Evolutionary conservation across 2,113 vertebrate species (phyloP).

Genomic region (Calonectris borealis): DNA sequence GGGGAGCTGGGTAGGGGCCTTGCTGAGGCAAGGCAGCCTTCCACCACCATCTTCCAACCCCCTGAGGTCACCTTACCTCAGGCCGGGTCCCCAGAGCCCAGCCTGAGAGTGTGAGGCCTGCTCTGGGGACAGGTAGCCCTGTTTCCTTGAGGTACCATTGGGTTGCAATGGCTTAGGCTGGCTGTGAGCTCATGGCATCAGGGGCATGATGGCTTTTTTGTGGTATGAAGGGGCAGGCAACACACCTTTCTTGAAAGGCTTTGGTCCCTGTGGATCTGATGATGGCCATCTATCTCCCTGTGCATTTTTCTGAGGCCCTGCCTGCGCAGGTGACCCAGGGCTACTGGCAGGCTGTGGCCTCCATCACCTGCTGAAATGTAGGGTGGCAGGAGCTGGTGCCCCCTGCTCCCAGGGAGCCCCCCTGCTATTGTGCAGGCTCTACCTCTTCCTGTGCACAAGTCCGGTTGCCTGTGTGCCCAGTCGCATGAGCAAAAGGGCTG

Average conservation of each 20-base stretch:
- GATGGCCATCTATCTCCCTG: fast-evolving
- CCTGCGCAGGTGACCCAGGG: no score
- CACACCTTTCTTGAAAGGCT: fast-evolving
- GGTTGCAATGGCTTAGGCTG: fast-evolving
- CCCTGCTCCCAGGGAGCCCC: no score
- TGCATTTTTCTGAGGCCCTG: neutral
- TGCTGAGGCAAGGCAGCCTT: fast-evolving
- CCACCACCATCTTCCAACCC: fast-evolving
- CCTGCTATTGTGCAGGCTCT: neutral
- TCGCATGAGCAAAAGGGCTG: neutral
- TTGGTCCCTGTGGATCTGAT: neutral
- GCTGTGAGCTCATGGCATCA: fast-evolving
- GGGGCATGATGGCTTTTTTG: fast-evolving
- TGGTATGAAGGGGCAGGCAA: fast-evolving
- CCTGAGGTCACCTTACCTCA: fast-evolving
- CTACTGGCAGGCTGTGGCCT: no score
- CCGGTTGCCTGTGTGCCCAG: fast-evolving
- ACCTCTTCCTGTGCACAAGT: fast-evolving
- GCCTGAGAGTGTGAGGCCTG: fast-evolving
- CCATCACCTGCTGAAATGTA: fast-evolving
- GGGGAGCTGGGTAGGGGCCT: no score
- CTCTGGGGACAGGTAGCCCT: no score
- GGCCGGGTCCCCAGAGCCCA: fast-evolving
- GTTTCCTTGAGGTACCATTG: neutral
- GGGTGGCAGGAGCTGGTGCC: no score